Evolutionary conservation across 1,140 invertebrate species (phyloP).

Genomic region (Eupeodes corollae): DNA sequence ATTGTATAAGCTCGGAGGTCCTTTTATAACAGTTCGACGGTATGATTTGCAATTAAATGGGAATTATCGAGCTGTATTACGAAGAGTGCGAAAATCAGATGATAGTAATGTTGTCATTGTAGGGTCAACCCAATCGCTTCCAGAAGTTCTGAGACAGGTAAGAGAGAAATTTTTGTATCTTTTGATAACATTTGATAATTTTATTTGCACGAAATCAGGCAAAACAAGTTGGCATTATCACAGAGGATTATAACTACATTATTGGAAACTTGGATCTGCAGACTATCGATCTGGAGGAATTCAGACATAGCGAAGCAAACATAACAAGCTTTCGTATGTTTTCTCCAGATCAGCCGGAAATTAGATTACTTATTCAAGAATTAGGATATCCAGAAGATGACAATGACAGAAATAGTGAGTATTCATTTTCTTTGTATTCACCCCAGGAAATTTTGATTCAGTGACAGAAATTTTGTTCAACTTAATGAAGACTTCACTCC

Average conservation of each 20-base stretch:
- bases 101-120: conserved; percentile 68
- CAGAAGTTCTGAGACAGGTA: conserved; percentile 49
- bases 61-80: conserved; percentile 38
- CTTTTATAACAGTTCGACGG: conserved; percentile 47
- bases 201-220: conserved; percentile 25
- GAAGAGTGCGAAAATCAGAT: conserved; percentile 44
- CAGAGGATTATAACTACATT: conserved; percentile 60
- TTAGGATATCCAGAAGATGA: conserved; percentile 35
- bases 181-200: neutral
- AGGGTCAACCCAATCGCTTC: conserved; percentile 54
- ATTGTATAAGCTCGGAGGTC: conserved; percentile 46
- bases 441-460: too few relatives aligned
- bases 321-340: conserved; percentile 68
- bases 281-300: conserved; percentile 65
- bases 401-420: conserved; percentile 14
- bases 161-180: neutral
- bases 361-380: conserved; percentile 20
- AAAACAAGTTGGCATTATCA: conserved; percentile 77
- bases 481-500: too few relatives aligned
- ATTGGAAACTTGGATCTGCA: conserved; percentile 73
- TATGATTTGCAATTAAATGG: conserved; percentile 38
- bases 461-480: too few relatives aligned
- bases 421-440: neutral
- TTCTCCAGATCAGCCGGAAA: conserved; percentile 40
- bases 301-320: conserved; percentile 71